These are phyloP conservation scores for Girardinus metallicus DNA, from an alignment of 2,797 vertebrate genomes.

Conservation along the genomic window DNA sequence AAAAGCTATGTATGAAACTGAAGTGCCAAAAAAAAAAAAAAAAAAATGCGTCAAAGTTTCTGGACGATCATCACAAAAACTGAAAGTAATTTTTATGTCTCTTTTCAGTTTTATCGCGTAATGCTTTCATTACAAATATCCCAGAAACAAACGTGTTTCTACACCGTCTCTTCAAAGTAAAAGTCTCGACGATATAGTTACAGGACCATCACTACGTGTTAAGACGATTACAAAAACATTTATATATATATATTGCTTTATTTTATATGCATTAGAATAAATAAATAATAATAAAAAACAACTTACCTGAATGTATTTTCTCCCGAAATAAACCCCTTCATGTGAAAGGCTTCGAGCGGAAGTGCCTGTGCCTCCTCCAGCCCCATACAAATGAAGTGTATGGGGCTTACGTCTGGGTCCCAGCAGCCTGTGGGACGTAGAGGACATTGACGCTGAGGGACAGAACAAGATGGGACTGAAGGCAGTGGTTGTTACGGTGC, in stretches of 20 bases:
- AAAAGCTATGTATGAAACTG: too few relatives aligned
- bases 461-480: constrained; percentile 78
- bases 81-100: too few relatives aligned
- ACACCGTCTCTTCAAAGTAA: constrained; percentile 16
- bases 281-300: too few relatives aligned
- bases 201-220: neutral
- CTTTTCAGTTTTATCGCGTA: too few relatives aligned
- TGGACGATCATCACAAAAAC: too few relatives aligned
- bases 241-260: neutral
- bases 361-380: neutral
- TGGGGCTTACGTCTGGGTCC: neutral
- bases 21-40: too few relatives aligned
- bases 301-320: too few relatives aligned
- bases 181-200: neutral
- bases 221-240: too few relatives aligned
- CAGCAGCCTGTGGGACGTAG: neutral
- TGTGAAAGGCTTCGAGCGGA: constrained; percentile 4
- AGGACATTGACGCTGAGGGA: neutral
- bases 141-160: neutral
- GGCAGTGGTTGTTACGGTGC: constrained; percentile 70
- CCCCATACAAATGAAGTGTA: neutral
- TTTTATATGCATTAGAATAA: neutral
- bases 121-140: neutral
- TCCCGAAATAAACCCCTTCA: neutral
- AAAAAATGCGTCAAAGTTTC: too few relatives aligned